Conservation (phyloP, 2,113 vertebrate genomes). For the Formicarius rufipectus region DNA sequence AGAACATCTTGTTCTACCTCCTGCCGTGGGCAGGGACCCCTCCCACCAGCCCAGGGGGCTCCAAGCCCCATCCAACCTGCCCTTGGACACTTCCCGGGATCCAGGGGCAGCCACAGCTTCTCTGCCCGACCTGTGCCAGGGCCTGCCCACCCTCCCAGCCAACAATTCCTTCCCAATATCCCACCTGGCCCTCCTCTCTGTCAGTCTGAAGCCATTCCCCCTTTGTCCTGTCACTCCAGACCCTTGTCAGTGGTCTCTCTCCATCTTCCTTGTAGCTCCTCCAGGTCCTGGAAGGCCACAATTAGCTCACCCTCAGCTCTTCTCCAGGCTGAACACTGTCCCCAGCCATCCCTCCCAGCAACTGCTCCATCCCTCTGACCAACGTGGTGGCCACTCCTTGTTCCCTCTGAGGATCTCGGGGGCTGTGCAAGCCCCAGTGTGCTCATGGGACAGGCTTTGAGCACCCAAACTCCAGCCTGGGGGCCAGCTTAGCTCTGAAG, state of each 20-base stretch:
- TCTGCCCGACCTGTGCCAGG: no score
- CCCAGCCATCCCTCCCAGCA: neutral
- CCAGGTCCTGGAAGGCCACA: no score
- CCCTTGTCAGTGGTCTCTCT: no score
- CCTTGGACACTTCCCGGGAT: neutral
- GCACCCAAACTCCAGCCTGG: no score
- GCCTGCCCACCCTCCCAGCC: no score
- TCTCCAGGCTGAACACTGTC: neutral
- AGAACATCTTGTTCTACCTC: no score
- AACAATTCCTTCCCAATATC: no score
- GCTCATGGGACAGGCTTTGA: neutral
- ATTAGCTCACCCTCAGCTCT: neutral
- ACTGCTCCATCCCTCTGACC: neutral
- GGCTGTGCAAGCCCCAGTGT: no score
- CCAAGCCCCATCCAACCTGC: rapidly evolving
- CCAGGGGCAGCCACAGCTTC: neutral
- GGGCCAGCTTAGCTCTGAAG: neutral
- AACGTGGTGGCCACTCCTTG: neutral
- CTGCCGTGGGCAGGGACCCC: neutral
- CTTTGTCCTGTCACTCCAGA: no score
- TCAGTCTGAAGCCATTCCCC: no score
- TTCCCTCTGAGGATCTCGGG: neutral
- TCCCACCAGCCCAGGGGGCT: neutral
- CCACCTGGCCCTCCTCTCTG: no score
- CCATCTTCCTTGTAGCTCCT: no score